Evolutionary conservation across 2,113 vertebrate species (phyloP), one percentile per base, ranked within the genome.

Genomic region (Nesoenas mayeri): DNA sequence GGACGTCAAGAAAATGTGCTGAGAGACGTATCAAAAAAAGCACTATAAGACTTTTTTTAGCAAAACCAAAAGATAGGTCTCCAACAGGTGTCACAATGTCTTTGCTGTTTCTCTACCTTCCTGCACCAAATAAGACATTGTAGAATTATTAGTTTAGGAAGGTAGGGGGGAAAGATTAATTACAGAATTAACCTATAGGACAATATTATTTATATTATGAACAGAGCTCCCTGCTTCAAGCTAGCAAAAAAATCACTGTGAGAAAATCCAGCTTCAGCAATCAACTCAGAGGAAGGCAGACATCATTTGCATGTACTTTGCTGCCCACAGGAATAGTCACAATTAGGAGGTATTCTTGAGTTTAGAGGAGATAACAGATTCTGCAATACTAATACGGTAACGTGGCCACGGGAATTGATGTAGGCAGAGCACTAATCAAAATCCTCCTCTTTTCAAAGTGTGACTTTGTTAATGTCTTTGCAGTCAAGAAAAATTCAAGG

Each of bases 341-440:
- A 66, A 15, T 40, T 32, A 48, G 40, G 34, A 89, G 44, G 8
- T 32, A 6, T 17, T 57, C 11, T 58, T 36, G 11, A 10, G 6
- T 77, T 93, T 50, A 36, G 32, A 4, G 4, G 22, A 40, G 38
- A 34, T n/a, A 51, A 57, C 50, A 61, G 60, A 31, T 65, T 61
- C 26, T 81, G 65, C 65, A 65, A 6, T 20, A 22, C 36, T 73
- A 57, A 17, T 65, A 65, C 65, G 19, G 64, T 29, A 34, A 48
- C 0, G 1, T n/a, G 44, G 44, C 54, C 3, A 0, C 22, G 26
- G 12, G 8, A 22, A 61, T 3, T 12, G 65, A 22, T 32, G 21
- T 7, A 21, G 34, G 28, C 3, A 36, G 18, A 78, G 11, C 14
- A 32, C 28, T 58, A 16, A n/a, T 71, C 34, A 57, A 17, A 7